Percentiles rank a stretch among this genome's conserved stretches.
Conservation (phyloP, 1,140 invertebrate genomes). For the Drosophila sulfurigaster region DNA sequence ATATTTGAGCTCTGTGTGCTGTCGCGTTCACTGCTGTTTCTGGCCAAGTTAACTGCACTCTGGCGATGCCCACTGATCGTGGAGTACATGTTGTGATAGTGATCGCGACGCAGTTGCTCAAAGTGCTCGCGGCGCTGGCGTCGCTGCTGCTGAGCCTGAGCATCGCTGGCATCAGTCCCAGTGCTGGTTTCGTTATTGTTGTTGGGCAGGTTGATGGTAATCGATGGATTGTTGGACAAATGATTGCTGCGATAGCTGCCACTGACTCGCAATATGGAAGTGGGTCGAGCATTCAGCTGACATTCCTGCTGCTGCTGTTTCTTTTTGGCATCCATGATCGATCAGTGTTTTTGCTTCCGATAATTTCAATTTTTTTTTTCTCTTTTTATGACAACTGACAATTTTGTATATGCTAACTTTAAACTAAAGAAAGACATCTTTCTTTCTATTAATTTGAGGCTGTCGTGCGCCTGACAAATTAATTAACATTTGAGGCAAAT, state of each 20-base stretch:
- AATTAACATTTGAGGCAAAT: conserved; percentile 78
- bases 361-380: conserved; percentile 7
- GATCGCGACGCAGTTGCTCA: conserved; percentile 58
- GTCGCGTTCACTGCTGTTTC: background rate
- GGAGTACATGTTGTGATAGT: conserved; percentile 55
- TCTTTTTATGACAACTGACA: conserved; percentile 24
- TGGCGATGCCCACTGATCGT: conserved; percentile 11
- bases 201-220: conserved; percentile 40
- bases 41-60: background rate
- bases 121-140: conserved; percentile 43
- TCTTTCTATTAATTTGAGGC: background rate
- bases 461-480: conserved; percentile 68
- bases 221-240: conserved; percentile 24
- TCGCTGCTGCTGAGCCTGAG: conserved; percentile 24
- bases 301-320: background rate
- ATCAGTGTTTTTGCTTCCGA: background rate
- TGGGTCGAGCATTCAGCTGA: background rate
- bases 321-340: conserved; percentile 22
- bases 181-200: background rate
- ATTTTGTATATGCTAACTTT: conserved; percentile 40
- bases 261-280: conserved; percentile 41
- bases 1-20: background rate
- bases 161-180: conserved; percentile 35
- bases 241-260: conserved; percentile 37
- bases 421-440: background rate